phyloP scores from a whole-genome alignment of 2,113 vertebrate species.

The Gnathonemus longibarbis region DNA sequence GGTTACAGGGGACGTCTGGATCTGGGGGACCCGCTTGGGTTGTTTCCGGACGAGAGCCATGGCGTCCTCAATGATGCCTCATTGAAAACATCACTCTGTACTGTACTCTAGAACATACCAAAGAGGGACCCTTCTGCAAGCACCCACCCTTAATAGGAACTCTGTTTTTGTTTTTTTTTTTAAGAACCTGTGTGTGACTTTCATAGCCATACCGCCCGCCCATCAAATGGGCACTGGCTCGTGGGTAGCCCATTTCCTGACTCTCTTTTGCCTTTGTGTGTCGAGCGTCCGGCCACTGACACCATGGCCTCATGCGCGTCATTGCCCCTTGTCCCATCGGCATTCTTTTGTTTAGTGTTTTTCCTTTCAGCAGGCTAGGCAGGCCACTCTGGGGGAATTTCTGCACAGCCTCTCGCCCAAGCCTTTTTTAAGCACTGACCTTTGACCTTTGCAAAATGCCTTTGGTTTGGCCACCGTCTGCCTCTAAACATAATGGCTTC shows the following conservation, averaged over 20 bases:
- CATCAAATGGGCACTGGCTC: neutral
- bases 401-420: neutral
- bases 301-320: neutral
- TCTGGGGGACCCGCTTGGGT: neutral
- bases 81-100: neutral
- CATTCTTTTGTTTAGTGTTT: neutral
- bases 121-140: neutral
- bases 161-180: too few relatives aligned
- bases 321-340: neutral
- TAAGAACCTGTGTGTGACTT: too few relatives aligned
- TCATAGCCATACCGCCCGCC: neutral
- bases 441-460: neutral
- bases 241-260: neutral
- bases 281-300: neutral
- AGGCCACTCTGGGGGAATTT: neutral
- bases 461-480: neutral
- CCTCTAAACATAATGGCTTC: neutral
- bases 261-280: neutral
- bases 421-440: neutral
- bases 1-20: neutral
- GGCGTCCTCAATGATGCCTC: neutral
- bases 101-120: neutral
- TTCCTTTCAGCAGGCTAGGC: neutral
- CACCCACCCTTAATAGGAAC: neutral
- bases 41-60: neutral